These are phyloP conservation scores for Thysanoteuthis rhombus DNA, from an alignment of 2,888 invertebrate species.

Conservation along the genomic window DNA sequence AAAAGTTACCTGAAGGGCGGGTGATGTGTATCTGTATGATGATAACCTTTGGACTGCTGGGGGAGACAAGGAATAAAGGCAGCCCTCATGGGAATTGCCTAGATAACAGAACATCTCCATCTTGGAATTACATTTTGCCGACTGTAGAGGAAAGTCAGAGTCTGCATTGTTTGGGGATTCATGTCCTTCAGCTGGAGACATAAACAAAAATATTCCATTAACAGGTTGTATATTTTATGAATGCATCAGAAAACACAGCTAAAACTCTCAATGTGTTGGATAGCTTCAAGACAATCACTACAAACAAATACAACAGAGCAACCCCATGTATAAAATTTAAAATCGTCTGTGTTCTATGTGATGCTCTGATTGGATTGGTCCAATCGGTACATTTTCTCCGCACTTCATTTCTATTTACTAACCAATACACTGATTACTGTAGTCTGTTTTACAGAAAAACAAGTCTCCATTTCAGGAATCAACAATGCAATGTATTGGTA, in stretches of 20 bases:
- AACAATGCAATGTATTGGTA: too few species aligned
- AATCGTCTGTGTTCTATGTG: too few species aligned
- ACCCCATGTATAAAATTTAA: too few species aligned
- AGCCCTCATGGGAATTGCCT: constrained; percentile 13
- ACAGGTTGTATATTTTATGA: neutral
- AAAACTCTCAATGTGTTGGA: too few species aligned
- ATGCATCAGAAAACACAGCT: neutral
- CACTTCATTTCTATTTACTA: too few species aligned
- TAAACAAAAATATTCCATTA: neutral
- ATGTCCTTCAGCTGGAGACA: neutral
- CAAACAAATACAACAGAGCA: too few species aligned
- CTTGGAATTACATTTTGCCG: neutral
- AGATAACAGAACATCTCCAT: constrained; percentile 28
- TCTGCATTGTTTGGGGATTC: neutral
- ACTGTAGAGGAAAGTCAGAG: constrained; percentile 19
- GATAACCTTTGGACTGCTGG: constrained; percentile 17
- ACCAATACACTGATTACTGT: too few species aligned
- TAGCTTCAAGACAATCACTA: too few species aligned
- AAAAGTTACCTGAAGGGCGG: constrained; percentile 18
- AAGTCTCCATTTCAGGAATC: too few species aligned
- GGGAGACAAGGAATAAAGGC: constrained; percentile 22
- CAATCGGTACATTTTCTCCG: too few species aligned
- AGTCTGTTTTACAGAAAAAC: too few species aligned
- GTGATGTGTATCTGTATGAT: constrained; percentile 22
- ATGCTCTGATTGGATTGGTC: too few species aligned